phyloP scores from a whole-genome alignment of 2,113 vertebrate species.

The Motacilla tschutschensis region DNA sequence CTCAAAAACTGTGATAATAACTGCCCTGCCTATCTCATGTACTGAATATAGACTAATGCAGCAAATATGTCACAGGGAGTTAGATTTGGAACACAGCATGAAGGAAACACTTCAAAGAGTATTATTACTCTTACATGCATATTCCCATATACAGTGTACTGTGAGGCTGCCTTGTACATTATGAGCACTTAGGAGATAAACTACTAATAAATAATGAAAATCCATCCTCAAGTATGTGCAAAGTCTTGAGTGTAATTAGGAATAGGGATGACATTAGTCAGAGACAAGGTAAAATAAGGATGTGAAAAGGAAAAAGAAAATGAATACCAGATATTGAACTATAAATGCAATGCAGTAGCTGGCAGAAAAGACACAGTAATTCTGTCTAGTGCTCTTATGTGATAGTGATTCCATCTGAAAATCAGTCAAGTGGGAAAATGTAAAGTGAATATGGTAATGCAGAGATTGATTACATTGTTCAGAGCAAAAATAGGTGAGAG shows the following conservation, averaged over 20 bases:
- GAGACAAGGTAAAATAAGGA: not conserved
- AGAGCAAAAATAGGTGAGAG: not conserved
- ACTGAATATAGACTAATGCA: not conserved
- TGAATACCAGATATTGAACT: not conserved
- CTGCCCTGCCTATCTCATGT: not conserved
- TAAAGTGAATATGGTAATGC: constrained; percentile 25
- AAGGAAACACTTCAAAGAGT: not conserved
- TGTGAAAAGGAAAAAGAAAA: not conserved
- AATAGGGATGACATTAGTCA: not conserved
- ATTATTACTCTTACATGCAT: not conserved
- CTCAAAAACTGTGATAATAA: not conserved
- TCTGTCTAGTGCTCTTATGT: not conserved
- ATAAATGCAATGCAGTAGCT: constrained; percentile 3
- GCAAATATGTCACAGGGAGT: not conserved
- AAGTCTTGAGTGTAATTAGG: not conserved
- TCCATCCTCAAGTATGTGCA: not conserved
- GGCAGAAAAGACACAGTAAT: not conserved
- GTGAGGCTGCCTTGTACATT: not conserved
- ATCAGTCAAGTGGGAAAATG: constrained; percentile 26
- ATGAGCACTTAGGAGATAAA: not conserved
- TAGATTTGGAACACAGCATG: not conserved
- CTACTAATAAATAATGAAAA: constrained; percentile 9
- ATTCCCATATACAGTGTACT: not conserved
- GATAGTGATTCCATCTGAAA: constrained; percentile 29
- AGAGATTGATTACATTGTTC: constrained; percentile 24